These are phyloP conservation scores for Bellardia bayeri DNA, from an alignment of 2,888 invertebrate genomes.

Conservation along the genomic window DNA sequence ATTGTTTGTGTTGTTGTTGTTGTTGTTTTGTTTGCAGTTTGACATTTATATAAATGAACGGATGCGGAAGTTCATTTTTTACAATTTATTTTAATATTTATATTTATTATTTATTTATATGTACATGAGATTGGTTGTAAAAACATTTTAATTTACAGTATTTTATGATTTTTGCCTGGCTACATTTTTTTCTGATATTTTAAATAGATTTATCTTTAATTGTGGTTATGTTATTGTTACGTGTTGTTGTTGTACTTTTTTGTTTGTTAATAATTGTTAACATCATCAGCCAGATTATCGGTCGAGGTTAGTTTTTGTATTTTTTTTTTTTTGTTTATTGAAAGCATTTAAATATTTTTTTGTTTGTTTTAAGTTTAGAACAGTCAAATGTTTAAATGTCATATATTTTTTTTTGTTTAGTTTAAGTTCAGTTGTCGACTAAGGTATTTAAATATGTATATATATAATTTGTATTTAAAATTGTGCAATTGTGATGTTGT, in stretches of 20 bases:
- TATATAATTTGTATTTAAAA: neutral
- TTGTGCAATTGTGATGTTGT: neutral
- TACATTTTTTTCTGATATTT: conserved; percentile 1
- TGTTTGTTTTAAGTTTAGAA: neutral
- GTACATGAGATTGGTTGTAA: conserved; percentile 44
- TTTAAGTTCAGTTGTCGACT: conserved; percentile 9
- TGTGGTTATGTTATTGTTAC: conserved; percentile 58
- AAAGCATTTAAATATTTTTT: conserved; percentile 5
- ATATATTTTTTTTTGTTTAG: neutral
- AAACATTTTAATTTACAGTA: conserved; percentile 58
- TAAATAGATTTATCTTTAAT: conserved; percentile 71
- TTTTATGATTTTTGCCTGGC: conserved; percentile 24
- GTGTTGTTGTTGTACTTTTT: conserved; percentile 25
- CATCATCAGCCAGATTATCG: conserved; percentile 56
- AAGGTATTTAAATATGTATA: neutral
- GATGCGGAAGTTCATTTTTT: conserved; percentile 72
- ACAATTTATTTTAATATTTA: conserved; percentile 63
- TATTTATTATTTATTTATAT: conserved; percentile 49
- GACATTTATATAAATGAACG: conserved; percentile 71
- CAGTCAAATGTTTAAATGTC: neutral
- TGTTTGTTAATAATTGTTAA: conserved; percentile 55
- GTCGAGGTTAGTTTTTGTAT: conserved; percentile 22
- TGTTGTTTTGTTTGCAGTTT: conserved; percentile 43
- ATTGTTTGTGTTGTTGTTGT: neutral
- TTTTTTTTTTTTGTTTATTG: conserved; percentile 7